Evolutionary conservation across 2,888 invertebrate species (phyloP), one percentile per base, ranked within the genome.

Genomic region (Platypus cylindrus): DNA sequence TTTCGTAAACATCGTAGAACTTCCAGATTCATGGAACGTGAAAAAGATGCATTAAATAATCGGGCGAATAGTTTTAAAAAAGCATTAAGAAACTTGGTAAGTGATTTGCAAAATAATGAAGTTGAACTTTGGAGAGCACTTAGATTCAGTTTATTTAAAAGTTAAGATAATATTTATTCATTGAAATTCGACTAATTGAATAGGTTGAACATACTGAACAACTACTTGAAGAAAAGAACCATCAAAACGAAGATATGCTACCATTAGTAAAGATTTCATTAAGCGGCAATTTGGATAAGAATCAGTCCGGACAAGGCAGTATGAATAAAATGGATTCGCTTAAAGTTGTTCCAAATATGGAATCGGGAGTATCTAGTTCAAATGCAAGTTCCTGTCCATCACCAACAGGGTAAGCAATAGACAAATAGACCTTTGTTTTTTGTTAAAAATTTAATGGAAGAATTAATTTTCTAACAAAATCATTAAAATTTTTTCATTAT

Each of bases 21-120:
- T 8, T 58, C 65, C 16, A 60, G 67, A 36, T 67, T 70, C 39
- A 62, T 63, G 41, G 62, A 61, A 46, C 47, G 60, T 5, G 73
- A 73, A 43, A 71, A 67, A 44, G 73, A 75, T 45, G 66, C 68
- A 11, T 54, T 74, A 18, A 64, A 73, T 43, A 64, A 68, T 36
- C 65, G 86, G 33, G 84, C 84, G 12, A 84, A 85, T 55, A 86
- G 85, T 60, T 67, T 87, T 43, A 86, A 86, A 60, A 75, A 80
- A 51, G 85, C 85, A 14, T 76, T 87, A 39, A 68, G 81, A 41
- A 78, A 75, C 56, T 71, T 87, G 24, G 78, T 86, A 30, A 82
- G 41, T 37, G n/a, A 12, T 20, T 7, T 20, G 8, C 8, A 20
- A 20, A 20, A 20, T 7, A 20, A n/a, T n/a, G n/a, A n/a, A n/a